Evolutionary conservation across 2,113 vertebrate species (phyloP).

Genomic region (Calidris pygmaea): DNA sequence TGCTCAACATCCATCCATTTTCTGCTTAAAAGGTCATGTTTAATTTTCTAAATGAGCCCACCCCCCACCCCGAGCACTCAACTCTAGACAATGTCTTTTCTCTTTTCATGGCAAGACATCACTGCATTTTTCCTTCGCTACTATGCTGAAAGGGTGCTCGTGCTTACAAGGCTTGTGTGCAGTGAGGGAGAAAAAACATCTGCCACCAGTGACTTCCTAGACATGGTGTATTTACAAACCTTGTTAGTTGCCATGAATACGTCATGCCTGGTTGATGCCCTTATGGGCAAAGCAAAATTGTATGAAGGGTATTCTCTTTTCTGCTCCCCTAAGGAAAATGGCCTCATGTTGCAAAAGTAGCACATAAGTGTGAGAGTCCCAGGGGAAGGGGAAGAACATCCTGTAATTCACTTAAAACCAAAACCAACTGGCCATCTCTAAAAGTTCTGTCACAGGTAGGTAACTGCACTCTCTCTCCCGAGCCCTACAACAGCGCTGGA

Average conservation of each 20-base stretch:
- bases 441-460: background rate
- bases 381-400: background rate
- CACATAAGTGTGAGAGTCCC: background rate
- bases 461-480: background rate
- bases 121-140: background rate
- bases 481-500: background rate
- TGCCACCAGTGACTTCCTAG: slow-evolving; percentile 62
- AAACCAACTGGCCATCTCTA: background rate
- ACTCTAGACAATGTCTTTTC: background rate
- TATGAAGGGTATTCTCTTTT: slow-evolving; percentile 10
- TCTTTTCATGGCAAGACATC: background rate
- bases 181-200: slow-evolving; percentile 68
- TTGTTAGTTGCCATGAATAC: slow-evolving; percentile 66
- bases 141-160: slow-evolving; percentile 16
- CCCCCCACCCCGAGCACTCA: background rate
- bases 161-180: slow-evolving; percentile 58
- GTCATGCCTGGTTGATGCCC: slow-evolving; percentile 53
- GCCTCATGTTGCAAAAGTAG: background rate
- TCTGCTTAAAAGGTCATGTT: slow-evolving; percentile 31
- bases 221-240: slow-evolving; percentile 68
- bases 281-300: slow-evolving; percentile 41
- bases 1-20: slow-evolving; percentile 26
- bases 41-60: slow-evolving; percentile 44
- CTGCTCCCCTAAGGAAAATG: background rate
- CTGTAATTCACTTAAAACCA: background rate